A percentile compares a stretch with the other conserved stretches of the same genome.
Evolutionary conservation across 2,797 vertebrate species (phyloP).

Genomic region (Antrozous pallidus): DNA sequence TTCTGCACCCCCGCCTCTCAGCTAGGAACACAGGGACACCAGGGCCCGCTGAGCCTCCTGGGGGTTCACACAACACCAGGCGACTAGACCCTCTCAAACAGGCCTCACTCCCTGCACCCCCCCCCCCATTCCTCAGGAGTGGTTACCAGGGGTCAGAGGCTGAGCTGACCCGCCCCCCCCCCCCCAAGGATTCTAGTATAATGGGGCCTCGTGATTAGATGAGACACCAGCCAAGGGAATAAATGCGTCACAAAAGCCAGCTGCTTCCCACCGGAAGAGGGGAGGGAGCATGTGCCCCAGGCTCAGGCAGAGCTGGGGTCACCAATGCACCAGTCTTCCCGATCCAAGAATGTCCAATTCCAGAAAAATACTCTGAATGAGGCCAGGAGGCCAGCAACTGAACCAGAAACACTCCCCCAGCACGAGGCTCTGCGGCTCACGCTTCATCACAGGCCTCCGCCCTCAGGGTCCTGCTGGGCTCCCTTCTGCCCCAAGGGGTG

Average conservation of each 20-base stretch:
- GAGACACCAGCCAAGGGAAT: background rate
- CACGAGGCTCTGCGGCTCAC: background rate
- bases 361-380: background rate
- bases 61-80: background rate
- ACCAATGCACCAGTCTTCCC: slow-evolving; percentile 18
- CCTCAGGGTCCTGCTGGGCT: background rate
- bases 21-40: background rate
- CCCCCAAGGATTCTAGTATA: background rate
- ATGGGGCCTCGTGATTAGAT: background rate
- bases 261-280: slow-evolving; percentile 40
- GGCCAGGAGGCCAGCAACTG: background rate
- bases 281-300: background rate
- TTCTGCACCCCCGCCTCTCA: background rate
- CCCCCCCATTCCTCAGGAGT: background rate
- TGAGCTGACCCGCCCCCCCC: no score
- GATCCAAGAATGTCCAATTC: background rate
- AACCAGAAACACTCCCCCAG: background rate
- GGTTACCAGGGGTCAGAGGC: background rate
- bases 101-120: no score
- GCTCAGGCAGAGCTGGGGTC: slow-evolving; percentile 2
- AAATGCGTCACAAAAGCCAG: background rate
- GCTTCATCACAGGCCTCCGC: background rate
- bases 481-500: background rate
- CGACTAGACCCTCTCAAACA: background rate
- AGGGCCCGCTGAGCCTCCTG: background rate